phyloP scores from a whole-genome alignment of 2,113 vertebrate species.

The Tauraco erythrolophus region DNA sequence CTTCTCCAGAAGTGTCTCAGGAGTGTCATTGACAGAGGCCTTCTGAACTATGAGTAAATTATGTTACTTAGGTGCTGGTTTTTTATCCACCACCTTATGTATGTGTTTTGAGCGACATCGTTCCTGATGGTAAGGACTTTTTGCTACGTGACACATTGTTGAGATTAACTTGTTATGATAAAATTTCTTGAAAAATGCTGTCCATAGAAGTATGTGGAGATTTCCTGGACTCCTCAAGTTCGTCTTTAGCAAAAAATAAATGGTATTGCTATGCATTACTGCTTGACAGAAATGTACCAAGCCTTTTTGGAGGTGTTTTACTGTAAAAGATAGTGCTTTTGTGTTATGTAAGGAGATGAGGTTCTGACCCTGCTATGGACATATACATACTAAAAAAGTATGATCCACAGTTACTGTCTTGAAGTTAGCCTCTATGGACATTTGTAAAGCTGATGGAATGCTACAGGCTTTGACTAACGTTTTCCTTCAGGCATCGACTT shows the following conservation, averaged over 20 bases:
- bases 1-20: not conserved
- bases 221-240: not conserved
- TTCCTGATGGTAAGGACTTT: not conserved
- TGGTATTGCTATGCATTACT: not conserved
- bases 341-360: not conserved
- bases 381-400: not conserved
- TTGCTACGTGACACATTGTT: accelerated
- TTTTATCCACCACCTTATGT: not conserved
- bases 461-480: not conserved
- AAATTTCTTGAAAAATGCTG: not conserved
- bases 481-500: not conserved
- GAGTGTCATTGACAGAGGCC: not conserved
- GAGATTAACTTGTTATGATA: not conserved
- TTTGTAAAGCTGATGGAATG: not conserved
- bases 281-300: not conserved
- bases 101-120: not conserved
- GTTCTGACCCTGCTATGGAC: not conserved
- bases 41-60: not conserved
- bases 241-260: not conserved
- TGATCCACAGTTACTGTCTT: not conserved
- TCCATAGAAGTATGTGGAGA: not conserved
- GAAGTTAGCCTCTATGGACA: not conserved
- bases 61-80: not conserved
- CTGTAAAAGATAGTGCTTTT: not conserved
- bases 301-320: not conserved